Conservation (phyloP, 2,797 vertebrate genomes). For the Galagoides demidoff region DNA sequence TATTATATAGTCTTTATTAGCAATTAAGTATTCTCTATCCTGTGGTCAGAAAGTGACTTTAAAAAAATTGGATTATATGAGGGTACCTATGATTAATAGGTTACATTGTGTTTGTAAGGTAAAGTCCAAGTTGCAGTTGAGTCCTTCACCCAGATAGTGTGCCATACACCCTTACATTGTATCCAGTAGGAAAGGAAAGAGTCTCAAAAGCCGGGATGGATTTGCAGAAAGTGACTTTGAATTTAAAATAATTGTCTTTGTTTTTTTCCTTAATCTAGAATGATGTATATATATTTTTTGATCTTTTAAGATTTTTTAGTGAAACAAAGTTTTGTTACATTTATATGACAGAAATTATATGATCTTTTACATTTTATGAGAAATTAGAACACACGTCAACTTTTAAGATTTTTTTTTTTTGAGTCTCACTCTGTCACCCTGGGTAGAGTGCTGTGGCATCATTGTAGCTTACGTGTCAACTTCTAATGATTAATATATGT, state of each 20-base stretch:
- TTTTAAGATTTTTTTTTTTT: not conserved
- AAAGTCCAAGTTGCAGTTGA: too few species aligned
- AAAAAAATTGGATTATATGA: not conserved
- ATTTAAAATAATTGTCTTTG: not conserved
- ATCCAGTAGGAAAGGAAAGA: too few species aligned
- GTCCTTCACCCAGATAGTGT: too few species aligned
- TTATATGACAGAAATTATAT: constrained; percentile 9
- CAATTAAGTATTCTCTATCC: constrained; percentile 32
- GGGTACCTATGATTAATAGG: too few species aligned
- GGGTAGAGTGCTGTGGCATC: too few species aligned
- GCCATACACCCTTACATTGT: too few species aligned
- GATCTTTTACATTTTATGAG: constrained; percentile 35
- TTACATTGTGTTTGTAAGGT: too few species aligned
- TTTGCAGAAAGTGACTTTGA: constrained; percentile 31
- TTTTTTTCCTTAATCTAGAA: constrained; percentile 41
- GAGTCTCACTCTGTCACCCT: too few species aligned
- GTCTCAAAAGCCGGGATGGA: too few species aligned
- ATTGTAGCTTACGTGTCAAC: not conserved
- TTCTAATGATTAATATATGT: constrained; percentile 39
- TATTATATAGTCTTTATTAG: constrained; percentile 67
- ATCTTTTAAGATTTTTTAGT: constrained; percentile 51
- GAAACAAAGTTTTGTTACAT: constrained; percentile 32
- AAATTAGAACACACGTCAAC: constrained; percentile 17
- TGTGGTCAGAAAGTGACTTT: constrained; percentile 47
- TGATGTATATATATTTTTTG: constrained; percentile 42